These are phyloP conservation scores for Theonella swinhoei DNA, from an alignment of 37 sponge, comb jelly and placozoan species.

Conservation along the genomic window DNA sequence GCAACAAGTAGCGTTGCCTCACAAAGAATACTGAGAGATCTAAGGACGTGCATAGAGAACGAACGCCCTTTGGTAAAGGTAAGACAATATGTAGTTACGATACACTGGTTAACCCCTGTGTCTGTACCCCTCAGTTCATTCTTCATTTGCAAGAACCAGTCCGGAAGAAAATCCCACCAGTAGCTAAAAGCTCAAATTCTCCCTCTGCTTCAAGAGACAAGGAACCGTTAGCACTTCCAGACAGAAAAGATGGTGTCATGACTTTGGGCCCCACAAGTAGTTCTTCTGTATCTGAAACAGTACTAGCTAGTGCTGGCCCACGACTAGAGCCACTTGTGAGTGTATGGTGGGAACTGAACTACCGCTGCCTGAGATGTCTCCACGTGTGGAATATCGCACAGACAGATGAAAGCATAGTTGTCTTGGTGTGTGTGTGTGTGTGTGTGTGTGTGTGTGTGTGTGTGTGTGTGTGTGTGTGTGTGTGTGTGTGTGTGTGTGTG, in stretches of 20 bases:
- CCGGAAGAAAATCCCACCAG: not conserved
- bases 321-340: slow-evolving; percentile 23
- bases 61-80: slow-evolving; percentile 42
- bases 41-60: slow-evolving; percentile 17
- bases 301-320: too few relatives aligned
- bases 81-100: not conserved
- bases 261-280: too few relatives aligned
- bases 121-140: slow-evolving; percentile 1
- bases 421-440: slow-evolving; percentile 19
- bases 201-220: not conserved
- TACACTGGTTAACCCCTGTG: not conserved
- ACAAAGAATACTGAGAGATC: not conserved
- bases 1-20: not conserved
- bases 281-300: too few relatives aligned
- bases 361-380: slow-evolving; percentile 29
- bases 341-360: slow-evolving; percentile 16
- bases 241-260: too few relatives aligned
- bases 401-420: slow-evolving; percentile 39
- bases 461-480: too few relatives aligned
- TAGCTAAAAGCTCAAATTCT: not conserved
- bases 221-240: not conserved
- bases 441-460: too few relatives aligned
- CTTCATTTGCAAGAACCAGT: not conserved
- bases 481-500: too few relatives aligned
- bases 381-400: slow-evolving; percentile 44